A percentile compares a stretch with the other conserved stretches of the same genome.
Conservation (phyloP, 2,113 vertebrate genomes). For the Spea multiplicata region DNA sequence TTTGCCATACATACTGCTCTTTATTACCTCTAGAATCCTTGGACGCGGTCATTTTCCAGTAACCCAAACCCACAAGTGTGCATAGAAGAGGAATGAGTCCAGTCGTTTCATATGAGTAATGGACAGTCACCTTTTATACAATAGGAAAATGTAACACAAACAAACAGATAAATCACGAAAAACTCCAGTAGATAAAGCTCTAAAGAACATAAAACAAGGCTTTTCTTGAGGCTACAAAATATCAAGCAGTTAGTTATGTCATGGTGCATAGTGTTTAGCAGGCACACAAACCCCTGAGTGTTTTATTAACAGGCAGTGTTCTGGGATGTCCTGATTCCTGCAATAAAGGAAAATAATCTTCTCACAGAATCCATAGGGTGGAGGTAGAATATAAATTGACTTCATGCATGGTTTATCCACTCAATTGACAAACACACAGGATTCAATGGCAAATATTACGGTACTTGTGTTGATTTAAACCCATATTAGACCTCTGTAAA, state of each 20-base stretch:
- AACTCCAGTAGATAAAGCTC: background rate
- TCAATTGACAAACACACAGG: too few relatives aligned
- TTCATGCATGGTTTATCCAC: background rate
- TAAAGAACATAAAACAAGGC: slow-evolving; percentile 7
- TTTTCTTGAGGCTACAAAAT: slow-evolving; percentile 1
- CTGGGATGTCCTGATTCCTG: slow-evolving; percentile 15
- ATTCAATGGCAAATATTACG: too few relatives aligned
- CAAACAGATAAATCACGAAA: slow-evolving; percentile 2
- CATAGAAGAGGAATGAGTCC: background rate
- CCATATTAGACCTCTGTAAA: too few relatives aligned
- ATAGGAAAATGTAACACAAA: background rate
- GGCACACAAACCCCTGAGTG: slow-evolving; percentile 1
- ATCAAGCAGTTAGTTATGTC: background rate
- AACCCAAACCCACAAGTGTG: background rate
- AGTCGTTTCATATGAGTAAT: slow-evolving; percentile 11
- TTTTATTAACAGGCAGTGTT: slow-evolving; percentile 18
- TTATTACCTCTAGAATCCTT: background rate
- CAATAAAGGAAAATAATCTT: slow-evolving; percentile 19
- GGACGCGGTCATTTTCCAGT: background rate
- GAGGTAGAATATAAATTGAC: background rate
- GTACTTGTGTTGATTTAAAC: too few relatives aligned
- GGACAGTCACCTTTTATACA: background rate
- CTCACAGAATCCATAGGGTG: background rate
- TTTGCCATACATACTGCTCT: background rate
- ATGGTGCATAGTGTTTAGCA: slow-evolving; percentile 9